Evolutionary conservation across 2,888 invertebrate species (phyloP).

Genomic region (Xestobium rufovillosum): DNA sequence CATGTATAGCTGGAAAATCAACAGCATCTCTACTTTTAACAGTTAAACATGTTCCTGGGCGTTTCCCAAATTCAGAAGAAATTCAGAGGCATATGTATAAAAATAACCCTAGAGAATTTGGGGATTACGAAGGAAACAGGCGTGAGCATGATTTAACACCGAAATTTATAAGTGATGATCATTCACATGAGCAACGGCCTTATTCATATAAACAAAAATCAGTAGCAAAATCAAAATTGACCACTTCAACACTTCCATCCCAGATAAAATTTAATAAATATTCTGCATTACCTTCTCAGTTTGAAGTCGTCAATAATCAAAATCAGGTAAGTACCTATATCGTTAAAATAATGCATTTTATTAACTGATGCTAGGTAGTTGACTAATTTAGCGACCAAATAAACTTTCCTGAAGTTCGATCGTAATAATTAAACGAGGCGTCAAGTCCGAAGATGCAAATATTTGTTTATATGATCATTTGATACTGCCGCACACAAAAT

Average conservation of each 20-base stretch:
- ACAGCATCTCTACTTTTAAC: slow-evolving; percentile 72
- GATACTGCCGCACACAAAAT: too few relatives aligned
- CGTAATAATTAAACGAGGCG: too few relatives aligned
- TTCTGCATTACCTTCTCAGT: too few relatives aligned
- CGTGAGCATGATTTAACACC: slow-evolving; percentile 35
- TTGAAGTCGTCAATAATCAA: too few relatives aligned
- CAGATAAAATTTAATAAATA: too few relatives aligned
- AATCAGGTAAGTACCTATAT: too few relatives aligned
- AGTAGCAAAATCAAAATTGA: slow-evolving; percentile 31
- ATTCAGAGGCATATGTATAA: slow-evolving; percentile 43
- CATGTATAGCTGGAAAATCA: slow-evolving; percentile 77
- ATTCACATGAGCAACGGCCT: slow-evolving; percentile 59
- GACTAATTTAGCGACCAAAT: too few relatives aligned
- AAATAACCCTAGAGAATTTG: slow-evolving; percentile 32
- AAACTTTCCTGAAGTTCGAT: too few relatives aligned
- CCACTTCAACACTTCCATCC: slow-evolving; percentile 37
- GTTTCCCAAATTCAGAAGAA: slow-evolving; percentile 75
- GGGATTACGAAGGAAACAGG: slow-evolving; percentile 36
- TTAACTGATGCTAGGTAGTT: too few relatives aligned
- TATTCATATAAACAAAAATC: slow-evolving; percentile 38
- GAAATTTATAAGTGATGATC: slow-evolving; percentile 49
- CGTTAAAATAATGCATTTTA: too few relatives aligned
- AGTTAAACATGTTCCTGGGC: slow-evolving; percentile 71
- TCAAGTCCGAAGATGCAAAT: too few relatives aligned
- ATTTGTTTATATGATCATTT: too few relatives aligned